Evolutionary conservation across 2,113 vertebrate genomes (phyloP), one percentile per base, ranked within the genome.

Genomic region (Morone saxatilis): DNA sequence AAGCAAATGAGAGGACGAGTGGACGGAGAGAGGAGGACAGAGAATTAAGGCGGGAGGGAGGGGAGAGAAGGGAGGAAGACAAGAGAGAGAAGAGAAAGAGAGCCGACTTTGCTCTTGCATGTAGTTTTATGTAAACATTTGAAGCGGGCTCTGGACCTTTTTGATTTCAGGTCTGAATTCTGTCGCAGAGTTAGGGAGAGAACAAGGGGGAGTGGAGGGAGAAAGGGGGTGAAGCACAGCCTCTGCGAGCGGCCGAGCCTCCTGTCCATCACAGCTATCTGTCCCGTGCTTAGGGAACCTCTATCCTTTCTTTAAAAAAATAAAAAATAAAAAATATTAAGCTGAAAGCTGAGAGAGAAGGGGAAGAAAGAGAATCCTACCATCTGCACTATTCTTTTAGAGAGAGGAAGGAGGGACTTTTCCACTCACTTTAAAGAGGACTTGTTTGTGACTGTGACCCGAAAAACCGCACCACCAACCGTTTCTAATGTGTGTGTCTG

Each of bases 301-400:
- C 87, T 76, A 61, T 88, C 70, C 79, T 87, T 90, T 86, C 76
- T 86, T 81, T 48, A 2, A 45, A 45, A 45, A 22, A 63, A 60
- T 60, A 80, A 48, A 69, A 69, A 51, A 31, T 17, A 38, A 16
- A 25, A 48, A 80, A 1, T 17, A 59, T 72, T 77, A 87, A 80
- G 79, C 83, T 84, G 53, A 85, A 89, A 84, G 71, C 86, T 87
- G 81, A 85, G 82, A 81, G 76, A 91, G 59, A 75, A 85, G 76
- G 71, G 79, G 78, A 78, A 79, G 81, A 88, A 73, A 80, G 63
- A 91, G 84, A 89, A 85, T 77, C 82, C 43, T 66, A 83, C 88
- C 89, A 92, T 91, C 91, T 96, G 96, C 96, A 95, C 96, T 96
- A 96, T 95, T 93, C 91, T 94, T 92, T 92, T 86, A 92, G 93